Evolutionary conservation across 1,140 invertebrate species (phyloP), one percentile per base, ranked within the genome.

Genomic region (Lepidurus arcticus): DNA sequence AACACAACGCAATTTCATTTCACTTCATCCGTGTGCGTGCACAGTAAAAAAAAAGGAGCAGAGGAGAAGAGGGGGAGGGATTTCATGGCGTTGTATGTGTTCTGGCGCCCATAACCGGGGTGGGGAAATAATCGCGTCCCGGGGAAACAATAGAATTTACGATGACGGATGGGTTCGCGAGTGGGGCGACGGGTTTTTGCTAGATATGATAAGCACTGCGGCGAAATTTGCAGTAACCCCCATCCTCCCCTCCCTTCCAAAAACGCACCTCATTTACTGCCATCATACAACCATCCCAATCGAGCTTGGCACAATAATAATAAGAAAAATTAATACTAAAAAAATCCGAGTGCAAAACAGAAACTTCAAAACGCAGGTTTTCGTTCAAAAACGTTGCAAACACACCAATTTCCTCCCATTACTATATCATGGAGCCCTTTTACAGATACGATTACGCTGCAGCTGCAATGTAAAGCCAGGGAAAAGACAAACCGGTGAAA

Each of bases 141-240:
- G 53, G 13, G 53, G 53, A 65, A 65, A 65, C 53, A 65, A 65
- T 65, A 65, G 53, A 65, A 65, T 65, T 65, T 65, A 65, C 53
- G 53, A 65, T 65, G 53, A 65, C 53, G 53, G 53, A 65, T 65
- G 53, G 53, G 53, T n/a, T 65, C 16, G 53, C 53, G 53, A 65
- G 53, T 65, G 53, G 8, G 53, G 53, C 16, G 53, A 65, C 13
- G 53, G n/a, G 53, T 21, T 13, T 65, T 65, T n/a, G 53, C 53
- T 65, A 65, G 53, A 21, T n/a, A 65, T 65, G 53, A 65, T 65
- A 65, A 65, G 16, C 53, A 65, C 53, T 65, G 53, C 53, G 53
- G n/a, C 21, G 53, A 21, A 65, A n/a, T 65, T 65, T 65, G 53
- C 53, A 65, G 53, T 13, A 21, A 65, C 16, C 16, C 34, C 34